Percentiles rank a stretch among this genome's conserved stretches.
Conservation (phyloP, 1,140 invertebrate species). For the Cotesia typhae region DNA sequence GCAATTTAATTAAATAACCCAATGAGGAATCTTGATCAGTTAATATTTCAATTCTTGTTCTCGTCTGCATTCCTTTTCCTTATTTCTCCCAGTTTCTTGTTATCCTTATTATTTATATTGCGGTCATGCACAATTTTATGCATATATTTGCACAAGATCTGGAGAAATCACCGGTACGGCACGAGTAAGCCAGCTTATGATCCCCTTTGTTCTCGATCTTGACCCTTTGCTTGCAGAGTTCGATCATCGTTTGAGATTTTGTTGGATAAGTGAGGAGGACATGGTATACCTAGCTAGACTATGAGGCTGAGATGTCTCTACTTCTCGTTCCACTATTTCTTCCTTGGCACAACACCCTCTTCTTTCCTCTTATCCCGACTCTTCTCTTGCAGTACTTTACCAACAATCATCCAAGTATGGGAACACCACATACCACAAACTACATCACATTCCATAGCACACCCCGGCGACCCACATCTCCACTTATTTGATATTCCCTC, state of each 20-base stretch:
- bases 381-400: not conserved
- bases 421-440: conserved; percentile 7
- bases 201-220: conserved; percentile 43
- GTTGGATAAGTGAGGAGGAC: not conserved
- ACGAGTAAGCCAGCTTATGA: conserved; percentile 10
- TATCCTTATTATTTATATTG: too few species aligned
- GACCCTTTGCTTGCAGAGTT: conserved; percentile 41
- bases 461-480: conserved; percentile 21
- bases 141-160: not conserved
- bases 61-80: too few species aligned
- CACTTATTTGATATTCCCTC: conserved; percentile 5
- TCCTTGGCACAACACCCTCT: conserved; percentile 22
- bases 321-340: not conserved
- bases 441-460: conserved; percentile 32
- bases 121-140: too few species aligned
- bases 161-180: not conserved
- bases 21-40: too few species aligned
- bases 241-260: conserved; percentile 27
- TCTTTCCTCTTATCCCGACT: conserved; percentile 12
- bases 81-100: too few species aligned
- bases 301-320: too few species aligned
- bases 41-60: too few species aligned
- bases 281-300: not conserved
- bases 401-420: not conserved
- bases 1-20: too few species aligned